These are phyloP conservation scores for Athene cunicularia DNA, from an alignment of 2,113 vertebrate genomes.

Conservation along the genomic window DNA sequence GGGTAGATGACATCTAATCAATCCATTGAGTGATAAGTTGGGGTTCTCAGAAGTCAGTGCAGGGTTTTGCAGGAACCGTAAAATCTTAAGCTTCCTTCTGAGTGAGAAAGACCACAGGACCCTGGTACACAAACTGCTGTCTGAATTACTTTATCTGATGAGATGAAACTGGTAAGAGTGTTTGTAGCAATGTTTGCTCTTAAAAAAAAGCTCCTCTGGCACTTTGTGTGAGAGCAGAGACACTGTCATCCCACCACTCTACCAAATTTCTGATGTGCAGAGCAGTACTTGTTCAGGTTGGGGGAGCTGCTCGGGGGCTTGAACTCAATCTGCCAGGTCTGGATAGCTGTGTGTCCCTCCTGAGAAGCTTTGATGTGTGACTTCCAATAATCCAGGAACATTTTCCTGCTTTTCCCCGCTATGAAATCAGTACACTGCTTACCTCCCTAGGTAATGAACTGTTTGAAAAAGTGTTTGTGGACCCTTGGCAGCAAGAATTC, in stretches of 20 bases:
- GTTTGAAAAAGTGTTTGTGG: neutral
- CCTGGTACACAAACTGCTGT: neutral
- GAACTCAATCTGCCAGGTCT: neutral
- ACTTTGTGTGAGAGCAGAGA: neutral
- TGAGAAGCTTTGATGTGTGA: neutral
- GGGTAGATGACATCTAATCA: conserved; percentile 49
- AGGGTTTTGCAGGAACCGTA: neutral
- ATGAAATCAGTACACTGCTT: neutral
- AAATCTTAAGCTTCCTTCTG: neutral
- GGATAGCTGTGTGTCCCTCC: neutral
- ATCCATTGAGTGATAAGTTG: neutral
- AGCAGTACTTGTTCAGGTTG: neutral
- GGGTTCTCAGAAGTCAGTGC: neutral
- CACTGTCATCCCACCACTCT: neutral
- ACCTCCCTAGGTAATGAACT: neutral
- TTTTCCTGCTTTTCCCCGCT: neutral
- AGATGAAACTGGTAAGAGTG: neutral
- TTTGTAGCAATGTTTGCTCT: neutral
- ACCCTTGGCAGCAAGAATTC: neutral
- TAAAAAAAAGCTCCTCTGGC: neutral
- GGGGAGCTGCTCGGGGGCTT: neutral
- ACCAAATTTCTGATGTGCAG: neutral
- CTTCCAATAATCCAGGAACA: neutral
- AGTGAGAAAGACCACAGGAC: neutral
- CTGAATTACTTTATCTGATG: neutral